Evolutionary conservation across 1,140 invertebrate genomes (phyloP).

Genomic region (Asbolus verrucosus): DNA sequence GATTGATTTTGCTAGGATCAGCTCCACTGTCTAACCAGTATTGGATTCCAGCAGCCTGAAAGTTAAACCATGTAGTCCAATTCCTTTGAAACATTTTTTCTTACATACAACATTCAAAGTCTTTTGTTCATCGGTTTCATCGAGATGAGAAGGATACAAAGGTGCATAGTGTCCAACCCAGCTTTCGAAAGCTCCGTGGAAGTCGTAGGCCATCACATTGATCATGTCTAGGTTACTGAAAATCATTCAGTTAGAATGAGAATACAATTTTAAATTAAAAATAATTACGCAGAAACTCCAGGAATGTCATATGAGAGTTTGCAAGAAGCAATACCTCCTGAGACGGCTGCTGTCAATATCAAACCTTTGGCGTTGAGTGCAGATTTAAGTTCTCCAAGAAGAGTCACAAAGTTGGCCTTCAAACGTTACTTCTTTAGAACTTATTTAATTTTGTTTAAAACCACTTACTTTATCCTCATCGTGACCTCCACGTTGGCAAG

Average conservation of each 20-base stretch:
- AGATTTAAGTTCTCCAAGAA: constrained; percentile 51
- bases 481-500: constrained; percentile 71
- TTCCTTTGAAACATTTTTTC: no score
- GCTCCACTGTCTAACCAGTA: constrained; percentile 63
- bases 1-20: constrained; percentile 70
- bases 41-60: constrained; percentile 45
- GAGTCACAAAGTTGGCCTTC: constrained; percentile 50
- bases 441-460: constrained; percentile 54
- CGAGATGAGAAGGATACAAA: constrained; percentile 66
- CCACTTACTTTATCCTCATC: constrained; percentile 63
- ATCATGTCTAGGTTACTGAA: constrained; percentile 71
- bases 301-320: constrained; percentile 24
- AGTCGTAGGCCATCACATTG: constrained; percentile 78
- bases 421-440: constrained; percentile 65
- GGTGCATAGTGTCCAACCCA: constrained; percentile 71
- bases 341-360: constrained; percentile 13
- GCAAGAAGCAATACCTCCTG: constrained; percentile 5
- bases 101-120: constrained; percentile 63
- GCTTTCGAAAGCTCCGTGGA: constrained; percentile 74
- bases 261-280: background rate
- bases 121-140: constrained; percentile 62
- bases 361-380: constrained; percentile 54
- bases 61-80: constrained; percentile 5
- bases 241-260: constrained; percentile 30
- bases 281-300: constrained; percentile 9